Base-by-base conservation (phyloP, 2,888 invertebrate species). In the Drosophila putrida region DNA sequence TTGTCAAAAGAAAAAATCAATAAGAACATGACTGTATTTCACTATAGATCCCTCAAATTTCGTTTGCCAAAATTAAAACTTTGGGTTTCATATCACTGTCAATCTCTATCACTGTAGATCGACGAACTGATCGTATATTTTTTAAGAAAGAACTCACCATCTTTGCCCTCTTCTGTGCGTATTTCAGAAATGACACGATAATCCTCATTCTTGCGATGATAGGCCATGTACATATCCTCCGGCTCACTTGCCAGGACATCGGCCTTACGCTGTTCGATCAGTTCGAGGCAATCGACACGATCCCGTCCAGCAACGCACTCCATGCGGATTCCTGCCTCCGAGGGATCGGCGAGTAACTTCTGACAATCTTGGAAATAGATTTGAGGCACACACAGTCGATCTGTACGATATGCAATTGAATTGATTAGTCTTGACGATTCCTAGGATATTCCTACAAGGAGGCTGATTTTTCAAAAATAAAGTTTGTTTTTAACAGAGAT, bases 221-320 rank as follows among this genome's bases (percentile, higher is more conserved):
- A 94, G 0, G 96, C 97, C 44, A 97, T 94, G 91, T 97, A 97
- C 95, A 97, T 96, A 88, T 97, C 97, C 86, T 97, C 97, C 4
- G 98, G 97, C 89, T 97, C 97, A 2, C 96, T 95, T 6, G 96
- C 95, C 28, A 96, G 95, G 61, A 97, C 94, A 91, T 98, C 98
- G 0, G 97, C 97, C 88, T 95, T 94, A 27, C 96, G 94, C 77
- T 95, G 94, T 72, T 96, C 95, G 8, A 98, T 95, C 91, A 95
- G 94, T 67, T 94, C 94, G 83, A 97, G 94, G 88, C 98, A 98
- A 35, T 91, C 91, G 53, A 92, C 82, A 3, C 96, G 94, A 93
- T 96, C 96, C 82, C 96, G 94, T 0, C 95, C 96, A 1, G 95
- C 92, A 11, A 96, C 93, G 91, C 96, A 96, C 72, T 94, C 93